phyloP scores from a whole-genome alignment of 64 coral and sea anemone species.

The Stylophora pistillata region DNA sequence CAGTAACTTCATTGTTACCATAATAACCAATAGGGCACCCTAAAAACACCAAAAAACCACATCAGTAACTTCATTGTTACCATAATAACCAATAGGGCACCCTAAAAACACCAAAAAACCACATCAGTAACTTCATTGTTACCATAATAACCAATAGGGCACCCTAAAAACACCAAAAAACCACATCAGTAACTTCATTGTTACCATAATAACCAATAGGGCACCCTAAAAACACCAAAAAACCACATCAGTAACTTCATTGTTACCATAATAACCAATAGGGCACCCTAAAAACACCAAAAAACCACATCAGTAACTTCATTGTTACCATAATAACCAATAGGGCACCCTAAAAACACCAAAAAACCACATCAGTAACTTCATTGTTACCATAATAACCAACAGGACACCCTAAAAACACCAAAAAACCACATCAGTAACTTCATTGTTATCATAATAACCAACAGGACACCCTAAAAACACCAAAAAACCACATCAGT shows the following conservation, averaged over 20 bases:
- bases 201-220: conserved; percentile 50
- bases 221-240: conserved; percentile 53
- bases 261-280: conserved; percentile 55
- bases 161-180: conserved; percentile 49
- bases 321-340: conserved; percentile 55
- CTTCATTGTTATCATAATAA: conserved; percentile 45
- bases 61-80: too few species aligned
- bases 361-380: too few species aligned
- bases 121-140: too few species aligned
- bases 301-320: too few species aligned
- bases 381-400: conserved; percentile 59
- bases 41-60: too few species aligned
- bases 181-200: too few species aligned
- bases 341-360: conserved; percentile 32
- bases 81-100: conserved; percentile 55
- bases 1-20: conserved; percentile 41
- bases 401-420: conserved; percentile 33
- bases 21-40: conserved; percentile 53
- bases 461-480: conserved; percentile 49
- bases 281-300: conserved; percentile 38
- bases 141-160: conserved; percentile 52
- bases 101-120: conserved; percentile 43
- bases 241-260: too few species aligned
- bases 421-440: too few species aligned
- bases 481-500: too few species aligned